A percentile compares a stretch with the other conserved stretches of the same genome.
phyloP scores from a whole-genome alignment of 2,113 vertebrate genomes.

The Vombatus ursinus region DNA sequence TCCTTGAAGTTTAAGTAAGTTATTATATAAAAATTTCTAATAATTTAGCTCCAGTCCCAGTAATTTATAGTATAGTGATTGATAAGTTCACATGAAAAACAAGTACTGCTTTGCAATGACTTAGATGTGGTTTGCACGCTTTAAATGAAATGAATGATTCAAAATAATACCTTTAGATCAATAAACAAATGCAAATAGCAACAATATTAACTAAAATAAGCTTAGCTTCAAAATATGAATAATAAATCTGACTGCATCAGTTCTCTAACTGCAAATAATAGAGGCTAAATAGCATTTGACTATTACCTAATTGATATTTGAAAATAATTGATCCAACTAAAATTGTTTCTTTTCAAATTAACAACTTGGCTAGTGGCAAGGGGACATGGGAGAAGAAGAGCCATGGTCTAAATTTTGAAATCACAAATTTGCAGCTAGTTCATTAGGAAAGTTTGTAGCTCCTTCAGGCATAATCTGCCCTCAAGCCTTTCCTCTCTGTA shows the following conservation, averaged over 20 bases:
- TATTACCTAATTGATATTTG: background rate
- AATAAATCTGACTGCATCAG: background rate
- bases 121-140: background rate
- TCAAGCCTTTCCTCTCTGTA: slow-evolving; percentile 70
- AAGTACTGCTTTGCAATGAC: background rate
- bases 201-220: background rate
- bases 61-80: background rate
- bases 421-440: slow-evolving; percentile 79
- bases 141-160: background rate
- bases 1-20: background rate
- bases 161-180: background rate
- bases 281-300: slow-evolving; percentile 19
- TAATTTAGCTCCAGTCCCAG: background rate
- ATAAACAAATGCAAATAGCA: background rate
- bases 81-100: background rate
- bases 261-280: background rate
- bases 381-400: background rate
- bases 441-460: slow-evolving; percentile 76
- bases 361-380: background rate
- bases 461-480: slow-evolving; percentile 70
- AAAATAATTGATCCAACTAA: slow-evolving; percentile 54
- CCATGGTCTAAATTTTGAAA: slow-evolving; percentile 60
- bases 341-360: background rate
- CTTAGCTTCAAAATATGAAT: background rate
- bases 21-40: background rate